Conservation (phyloP, 2,888 invertebrate genomes). For the Petrolisthes cinctipes region DNA sequence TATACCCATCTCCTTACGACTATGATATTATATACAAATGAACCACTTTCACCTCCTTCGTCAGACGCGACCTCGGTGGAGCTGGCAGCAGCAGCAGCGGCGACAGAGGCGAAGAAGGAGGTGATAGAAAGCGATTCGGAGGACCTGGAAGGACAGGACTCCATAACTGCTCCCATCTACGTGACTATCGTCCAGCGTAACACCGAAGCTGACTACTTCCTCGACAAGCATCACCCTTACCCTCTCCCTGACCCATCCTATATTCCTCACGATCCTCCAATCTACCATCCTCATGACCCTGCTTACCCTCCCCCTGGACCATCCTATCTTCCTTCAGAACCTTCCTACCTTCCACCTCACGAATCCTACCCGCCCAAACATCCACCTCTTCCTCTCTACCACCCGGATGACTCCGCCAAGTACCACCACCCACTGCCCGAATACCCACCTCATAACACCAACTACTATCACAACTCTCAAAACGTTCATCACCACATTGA, state of each 20-base stretch:
- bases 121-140: background rate
- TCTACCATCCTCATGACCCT: background rate
- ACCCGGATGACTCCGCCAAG: constrained; percentile 7
- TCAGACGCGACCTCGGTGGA: background rate
- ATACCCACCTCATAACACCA: constrained; percentile 21
- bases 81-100: background rate
- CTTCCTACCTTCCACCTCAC: constrained; percentile 10
- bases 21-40: background rate
- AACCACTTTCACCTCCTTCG: background rate
- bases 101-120: background rate
- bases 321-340: background rate
- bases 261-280: constrained; percentile 2
- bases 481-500: constrained; percentile 19
- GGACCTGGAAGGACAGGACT: constrained; percentile 40
- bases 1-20: background rate
- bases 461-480: background rate
- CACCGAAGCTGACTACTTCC: constrained; percentile 40
- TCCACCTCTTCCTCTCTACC: constrained; percentile 22
- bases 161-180: constrained; percentile 42
- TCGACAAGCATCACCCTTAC: constrained; percentile 36
- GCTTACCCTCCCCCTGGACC: background rate
- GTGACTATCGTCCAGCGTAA: constrained; percentile 50
- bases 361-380: constrained; percentile 20
- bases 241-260: constrained; percentile 29
- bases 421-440: constrained; percentile 26